Percentiles rank a stretch among this genome's conserved stretches.
Conservation (phyloP, 2,113 vertebrate genomes). For the Antechinus flavipes region DNA sequence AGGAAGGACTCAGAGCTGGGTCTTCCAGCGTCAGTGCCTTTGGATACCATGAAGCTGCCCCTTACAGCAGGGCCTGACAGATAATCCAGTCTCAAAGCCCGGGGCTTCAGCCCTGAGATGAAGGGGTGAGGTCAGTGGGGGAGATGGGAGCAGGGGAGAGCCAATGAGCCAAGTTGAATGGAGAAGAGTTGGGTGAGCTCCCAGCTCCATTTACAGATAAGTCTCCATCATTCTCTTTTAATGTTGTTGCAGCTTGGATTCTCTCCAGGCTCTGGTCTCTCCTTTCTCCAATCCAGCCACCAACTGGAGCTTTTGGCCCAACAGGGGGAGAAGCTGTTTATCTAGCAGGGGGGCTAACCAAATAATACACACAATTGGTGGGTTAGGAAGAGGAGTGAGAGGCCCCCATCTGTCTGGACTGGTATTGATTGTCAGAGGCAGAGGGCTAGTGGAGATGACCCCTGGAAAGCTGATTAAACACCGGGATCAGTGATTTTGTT, state of each 20-base stretch:
- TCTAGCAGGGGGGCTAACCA: background rate
- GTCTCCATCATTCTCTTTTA: constrained; percentile 2
- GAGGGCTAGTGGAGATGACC: background rate
- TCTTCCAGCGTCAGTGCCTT: background rate
- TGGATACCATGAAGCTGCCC: background rate
- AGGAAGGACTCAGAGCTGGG: background rate
- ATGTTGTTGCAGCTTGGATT: background rate
- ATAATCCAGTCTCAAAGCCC: background rate
- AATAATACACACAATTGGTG: background rate
- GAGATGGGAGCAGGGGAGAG: background rate
- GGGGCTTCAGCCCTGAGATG: background rate
- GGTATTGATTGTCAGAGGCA: background rate
- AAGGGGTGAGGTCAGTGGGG: background rate
- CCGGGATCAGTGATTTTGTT: background rate
- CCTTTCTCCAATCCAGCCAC: background rate
- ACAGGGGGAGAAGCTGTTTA: background rate
- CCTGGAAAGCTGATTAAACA: background rate
- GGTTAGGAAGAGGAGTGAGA: background rate
- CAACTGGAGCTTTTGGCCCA: background rate
- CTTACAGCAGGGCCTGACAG: background rate
- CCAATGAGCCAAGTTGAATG: background rate
- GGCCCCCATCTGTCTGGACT: background rate
- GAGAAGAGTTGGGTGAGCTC: background rate
- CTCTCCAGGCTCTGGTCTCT: background rate
- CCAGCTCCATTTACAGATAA: background rate